Percentiles rank a stretch among this genome's conserved stretches.
phyloP scores from a whole-genome alignment of 1,140 invertebrate species.

The Eubasilissa regina region DNA sequence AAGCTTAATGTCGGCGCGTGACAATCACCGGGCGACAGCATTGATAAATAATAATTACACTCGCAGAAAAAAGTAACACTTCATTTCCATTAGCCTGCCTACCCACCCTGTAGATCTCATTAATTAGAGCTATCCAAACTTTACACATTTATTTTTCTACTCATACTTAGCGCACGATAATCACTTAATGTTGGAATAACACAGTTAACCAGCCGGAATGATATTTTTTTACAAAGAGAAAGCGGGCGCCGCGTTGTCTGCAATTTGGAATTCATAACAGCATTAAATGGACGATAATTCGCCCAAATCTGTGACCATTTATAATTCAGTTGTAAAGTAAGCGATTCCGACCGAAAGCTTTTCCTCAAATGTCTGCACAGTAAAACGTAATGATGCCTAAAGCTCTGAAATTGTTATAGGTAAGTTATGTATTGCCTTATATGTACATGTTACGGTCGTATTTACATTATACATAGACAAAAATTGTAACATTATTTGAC shows the following conservation, averaged over 20 bases:
- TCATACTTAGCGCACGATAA: background rate
- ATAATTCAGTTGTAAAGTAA: constrained; percentile 20
- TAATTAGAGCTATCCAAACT: background rate
- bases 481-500: too few relatives aligned
- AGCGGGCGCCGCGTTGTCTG: constrained; percentile 15
- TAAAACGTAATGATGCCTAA: too few relatives aligned
- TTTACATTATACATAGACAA: too few relatives aligned
- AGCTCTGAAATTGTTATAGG: too few relatives aligned
- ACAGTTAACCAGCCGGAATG: background rate
- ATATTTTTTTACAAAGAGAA: constrained; percentile 10
- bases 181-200: background rate
- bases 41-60: too few relatives aligned
- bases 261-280: constrained; percentile 16
- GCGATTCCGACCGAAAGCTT: background rate
- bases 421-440: too few relatives aligned
- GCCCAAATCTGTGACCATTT: constrained; percentile 1
- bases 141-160: constrained; percentile 11
- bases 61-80: too few relatives aligned
- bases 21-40: too few relatives aligned
- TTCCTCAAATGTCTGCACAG: background rate
- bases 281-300: constrained; percentile 14
- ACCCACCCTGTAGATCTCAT: too few relatives aligned
- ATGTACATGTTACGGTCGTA: too few relatives aligned
- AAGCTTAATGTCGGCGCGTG: too few relatives aligned
- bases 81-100: background rate